Base-by-base conservation (phyloP, 2,888 invertebrate genomes). In the Megamerina dolium region DNA sequence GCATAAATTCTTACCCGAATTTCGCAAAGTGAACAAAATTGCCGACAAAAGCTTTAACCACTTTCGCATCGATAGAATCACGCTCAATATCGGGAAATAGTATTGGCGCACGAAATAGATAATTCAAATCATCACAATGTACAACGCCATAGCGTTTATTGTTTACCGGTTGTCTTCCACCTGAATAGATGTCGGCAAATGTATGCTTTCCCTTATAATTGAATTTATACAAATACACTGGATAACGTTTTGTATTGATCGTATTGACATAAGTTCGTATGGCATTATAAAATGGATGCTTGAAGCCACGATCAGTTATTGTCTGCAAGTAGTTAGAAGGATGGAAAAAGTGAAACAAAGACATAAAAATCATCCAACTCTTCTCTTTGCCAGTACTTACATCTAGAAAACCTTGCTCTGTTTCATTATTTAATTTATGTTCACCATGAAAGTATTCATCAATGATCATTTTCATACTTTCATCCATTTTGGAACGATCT, bases 71-170 rank as follows among this genome's bases (percentile, higher is more conserved):
- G 0, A 49, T 54, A 1, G 68, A 65, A 30, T 58, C 50, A 5
- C 50, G 51, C 4, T 54, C 53, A 30, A 75, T 65, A 35, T 68
- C 65, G 1, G 60, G 52, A 54, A 75, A 75, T 2, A 75, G 35
- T 20, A 60, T 45, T 1, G 75, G 72, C 26, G 73, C 66, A 29
- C 68, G 69, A 49, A 77, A 75, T 4, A 76, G 57, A 51, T 77
- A 77, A 32, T 76, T 61, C 14, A 77, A 55, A 54, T 77, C 77
- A 55, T 78, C 77, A 49, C 75, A 75, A 54, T 78, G 78, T 1
- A 73, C 70, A 1, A 73, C 70, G 9, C 69, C 69, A 47, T 65
- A 67, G 40, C 66, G 45, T 1, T 51, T 52, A 3, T 27, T 46
- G n/a, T n/a, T n/a, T n/a, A n/a, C n/a, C n/a, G n/a, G n/a, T 0